Base-by-base conservation (phyloP, 2,113 vertebrate species). In the Prinia subflava region DNA sequence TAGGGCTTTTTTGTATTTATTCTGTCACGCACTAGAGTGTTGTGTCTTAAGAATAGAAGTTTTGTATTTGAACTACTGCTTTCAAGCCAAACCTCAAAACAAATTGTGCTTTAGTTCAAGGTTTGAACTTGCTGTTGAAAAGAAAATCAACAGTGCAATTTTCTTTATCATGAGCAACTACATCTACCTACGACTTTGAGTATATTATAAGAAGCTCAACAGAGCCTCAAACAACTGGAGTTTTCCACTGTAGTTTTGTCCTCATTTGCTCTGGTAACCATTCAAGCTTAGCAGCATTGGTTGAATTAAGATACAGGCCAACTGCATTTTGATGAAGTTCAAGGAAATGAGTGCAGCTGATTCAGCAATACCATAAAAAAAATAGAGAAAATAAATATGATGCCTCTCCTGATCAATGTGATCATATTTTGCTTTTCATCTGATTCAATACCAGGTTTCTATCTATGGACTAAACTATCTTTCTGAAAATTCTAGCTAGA, bases 41-140 rank as follows among this genome's bases (percentile, higher is more conserved):
- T 59, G 35, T n/a, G 25, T 15, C n/a, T 65, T 70, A 73, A 88
- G 60, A 89, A 93, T 31, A 70, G 62, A 91, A 84, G 15, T 63
- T 90, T 68, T 59, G 7, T 69, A 31, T 90, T 86, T 83, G 80
- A 93, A 92, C 35, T 86, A 47, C 59, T 70, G 55, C 64, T 94
- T 94, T 92, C 68, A 83, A 85, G 78, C 44, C 81, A 83, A 95
- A 94, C 35, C 55, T 96, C 82, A 68, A 90, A 85, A 95, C 39
- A 86, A 95, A 79, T 33, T 49, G 42, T 25, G 33, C 67, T 80
- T 85, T 59, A 91, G 70, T 95, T 95, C 84, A 92, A 91, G 81
- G 67, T 42, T 95, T 86, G 60, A 95, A 71, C 75, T 93, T 87
- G 11, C 78, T 83, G 30, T 57, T 94, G 90, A 92, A 95, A 94